Base-by-base conservation (phyloP, 2,797 vertebrate genomes). In the Myiotriccus ornatus region DNA sequence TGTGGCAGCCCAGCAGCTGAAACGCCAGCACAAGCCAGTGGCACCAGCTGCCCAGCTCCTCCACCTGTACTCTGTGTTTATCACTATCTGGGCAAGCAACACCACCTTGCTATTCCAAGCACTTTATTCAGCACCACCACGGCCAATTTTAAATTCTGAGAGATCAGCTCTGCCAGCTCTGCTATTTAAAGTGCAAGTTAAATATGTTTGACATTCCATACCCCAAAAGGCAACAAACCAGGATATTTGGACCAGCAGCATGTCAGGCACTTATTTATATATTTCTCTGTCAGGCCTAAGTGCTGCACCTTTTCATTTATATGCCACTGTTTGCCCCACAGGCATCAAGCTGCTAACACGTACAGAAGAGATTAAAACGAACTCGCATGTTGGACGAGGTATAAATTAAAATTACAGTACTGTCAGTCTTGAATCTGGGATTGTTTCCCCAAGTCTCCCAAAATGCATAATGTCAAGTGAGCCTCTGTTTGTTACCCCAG, bases 351-450 rank as follows among this genome's bases (percentile, higher is more conserved):
- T 97, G 97, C 95, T 96, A 96, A 95, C 95, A 93, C 35, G 63
- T 94, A 96, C 96, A 96, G 96, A 94, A 97, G 95, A 97, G 96
- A 98, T 97, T 97, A 96, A 97, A 97, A 97, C 64, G 93, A 97
- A 95, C 85, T 86, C 69, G 90, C 84, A 69, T 52, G 88, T 78
- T 92, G 96, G 96, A 97, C 97, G 96, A 98, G 97, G 97, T 97
- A 97, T 92, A 98, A 98, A 98, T 98, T 97, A 97, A 97, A 98
- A 97, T 97, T 96, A 98, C 87, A 95, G 95, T 96, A 96, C 97
- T 97, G 97, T 97, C 97, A 97, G 94, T 98, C 96, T 96, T 84
- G 87, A 97, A 97, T 97, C 90, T 73, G 18, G 52, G 95, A 97
- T 95, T 97, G 95, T 97, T 98, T 98, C 96, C 97, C 90, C 92